Evolutionary conservation across 2,888 invertebrate species (phyloP).

Genomic region (Hofmannophila pseudospretella): DNA sequence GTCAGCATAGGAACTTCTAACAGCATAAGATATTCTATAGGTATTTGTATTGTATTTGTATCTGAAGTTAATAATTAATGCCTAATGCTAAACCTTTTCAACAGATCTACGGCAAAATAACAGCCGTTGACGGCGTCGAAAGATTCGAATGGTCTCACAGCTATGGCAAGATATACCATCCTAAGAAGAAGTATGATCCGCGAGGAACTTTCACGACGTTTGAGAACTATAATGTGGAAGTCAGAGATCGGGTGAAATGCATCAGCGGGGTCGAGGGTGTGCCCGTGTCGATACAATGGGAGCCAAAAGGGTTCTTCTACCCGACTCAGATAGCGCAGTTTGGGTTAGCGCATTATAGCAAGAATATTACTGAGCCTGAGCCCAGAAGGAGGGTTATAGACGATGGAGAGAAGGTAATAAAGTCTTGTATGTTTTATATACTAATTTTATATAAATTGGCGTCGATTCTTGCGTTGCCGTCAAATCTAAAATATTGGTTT

Average conservation of each 20-base stretch:
- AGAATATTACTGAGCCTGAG: constrained; percentile 91
- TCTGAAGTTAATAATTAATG: no score
- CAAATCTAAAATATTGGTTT: no score
- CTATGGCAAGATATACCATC: constrained; percentile 93
- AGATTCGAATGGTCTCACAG: constrained; percentile 97
- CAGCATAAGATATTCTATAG: no score
- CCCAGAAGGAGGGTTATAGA: constrained; percentile 85
- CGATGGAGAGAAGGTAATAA: constrained; percentile 85
- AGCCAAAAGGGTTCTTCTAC: constrained; percentile 96
- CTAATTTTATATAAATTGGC: no score
- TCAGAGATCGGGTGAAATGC: constrained; percentile 96
- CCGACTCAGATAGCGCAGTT: constrained; percentile 99
- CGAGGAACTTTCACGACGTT: constrained; percentile 96
- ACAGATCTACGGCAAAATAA: constrained; percentile 92
- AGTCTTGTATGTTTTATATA: no score
- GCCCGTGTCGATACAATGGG: constrained; percentile 98
- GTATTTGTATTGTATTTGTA: no score
- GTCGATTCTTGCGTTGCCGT: no score
- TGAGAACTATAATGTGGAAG: constrained; percentile 98
- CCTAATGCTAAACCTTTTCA: no score
- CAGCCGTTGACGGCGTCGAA: constrained; percentile 83
- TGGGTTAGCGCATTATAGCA: constrained; percentile 97
- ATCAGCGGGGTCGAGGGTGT: constrained; percentile 96
- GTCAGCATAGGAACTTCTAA: no score
- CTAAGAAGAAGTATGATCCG: constrained; percentile 92